Conservation (phyloP, 2,797 vertebrate genomes). For the Eupleurogrammus muticus region DNA sequence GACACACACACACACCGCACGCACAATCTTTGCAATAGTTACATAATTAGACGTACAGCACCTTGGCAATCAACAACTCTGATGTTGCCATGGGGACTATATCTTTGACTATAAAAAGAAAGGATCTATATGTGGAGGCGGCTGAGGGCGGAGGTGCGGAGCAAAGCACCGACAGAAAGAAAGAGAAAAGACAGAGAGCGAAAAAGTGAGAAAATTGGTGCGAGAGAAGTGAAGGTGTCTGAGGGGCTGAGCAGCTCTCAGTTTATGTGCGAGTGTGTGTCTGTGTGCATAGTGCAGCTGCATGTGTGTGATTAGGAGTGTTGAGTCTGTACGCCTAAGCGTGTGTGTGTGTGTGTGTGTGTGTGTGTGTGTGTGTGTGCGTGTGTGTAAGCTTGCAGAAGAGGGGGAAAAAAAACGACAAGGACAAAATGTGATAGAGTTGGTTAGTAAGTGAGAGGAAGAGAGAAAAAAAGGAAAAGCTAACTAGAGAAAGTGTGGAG, state of each 20-base stretch:
- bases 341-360: slow-evolving; percentile 20
- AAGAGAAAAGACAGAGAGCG: slow-evolving; percentile 66
- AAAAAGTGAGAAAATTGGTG: slow-evolving; percentile 79
- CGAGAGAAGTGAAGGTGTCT: slow-evolving; percentile 73
- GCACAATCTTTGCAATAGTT: slow-evolving; percentile 60
- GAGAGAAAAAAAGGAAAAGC: slow-evolving; percentile 44
- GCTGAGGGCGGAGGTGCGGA: slow-evolving; percentile 75
- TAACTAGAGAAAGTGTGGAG: slow-evolving; percentile 72
- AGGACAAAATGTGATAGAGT: slow-evolving; percentile 79
- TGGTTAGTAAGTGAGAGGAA: slow-evolving; percentile 74
- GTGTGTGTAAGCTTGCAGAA: slow-evolving; percentile 44
- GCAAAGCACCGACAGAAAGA: slow-evolving; percentile 67
- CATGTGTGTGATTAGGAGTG: slow-evolving; percentile 59
- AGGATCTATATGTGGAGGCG: slow-evolving; percentile 79
- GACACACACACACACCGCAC: slow-evolving; percentile 26
- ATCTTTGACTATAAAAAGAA: slow-evolving; percentile 81
- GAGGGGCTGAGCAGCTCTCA: slow-evolving; percentile 62
- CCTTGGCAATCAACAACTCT: slow-evolving; percentile 82
- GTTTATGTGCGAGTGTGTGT: slow-evolving; percentile 52
- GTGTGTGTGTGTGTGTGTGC: slow-evolving; percentile 27
- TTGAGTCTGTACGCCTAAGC: slow-evolving; percentile 21
- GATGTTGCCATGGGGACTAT: slow-evolving; percentile 81
- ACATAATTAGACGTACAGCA: slow-evolving; percentile 79
- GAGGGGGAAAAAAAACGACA: slow-evolving; percentile 49
- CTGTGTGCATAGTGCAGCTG: slow-evolving; percentile 57